Percentiles rank a stretch among this genome's conserved stretches.
Conservation (phyloP, 2,113 vertebrate genomes). For the Nycticorax nycticorax region DNA sequence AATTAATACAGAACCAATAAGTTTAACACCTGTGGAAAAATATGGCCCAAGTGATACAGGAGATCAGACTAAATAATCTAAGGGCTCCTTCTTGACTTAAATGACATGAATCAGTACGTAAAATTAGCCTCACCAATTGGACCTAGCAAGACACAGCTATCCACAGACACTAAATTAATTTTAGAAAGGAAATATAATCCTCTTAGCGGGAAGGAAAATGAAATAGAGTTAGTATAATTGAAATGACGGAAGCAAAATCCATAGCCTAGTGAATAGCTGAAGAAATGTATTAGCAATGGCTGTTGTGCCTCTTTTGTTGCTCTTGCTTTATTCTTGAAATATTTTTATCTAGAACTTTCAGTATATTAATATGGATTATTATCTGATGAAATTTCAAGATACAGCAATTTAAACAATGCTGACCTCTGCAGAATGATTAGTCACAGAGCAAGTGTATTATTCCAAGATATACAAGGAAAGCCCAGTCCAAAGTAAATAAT, state of each 20-base stretch:
- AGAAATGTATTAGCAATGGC: not conserved
- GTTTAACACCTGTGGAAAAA: not conserved
- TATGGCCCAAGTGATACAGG: not conserved
- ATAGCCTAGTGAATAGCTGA: not conserved
- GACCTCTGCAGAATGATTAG: not conserved
- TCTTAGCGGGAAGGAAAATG: not conserved
- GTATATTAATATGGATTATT: not conserved
- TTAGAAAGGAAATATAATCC: not conserved
- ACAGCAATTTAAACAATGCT: not conserved
- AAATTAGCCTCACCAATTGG: not conserved
- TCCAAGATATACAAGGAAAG: not conserved
- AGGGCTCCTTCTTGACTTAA: not conserved
- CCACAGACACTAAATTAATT: not conserved
- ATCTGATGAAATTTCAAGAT: not conserved
- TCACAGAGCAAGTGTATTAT: not conserved
- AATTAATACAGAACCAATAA: not conserved
- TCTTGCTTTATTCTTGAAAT: not conserved
- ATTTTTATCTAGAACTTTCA: not conserved
- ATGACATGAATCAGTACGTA: not conserved
- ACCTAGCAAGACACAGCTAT: not conserved
- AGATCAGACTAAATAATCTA: not conserved
- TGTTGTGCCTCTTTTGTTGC: not conserved
- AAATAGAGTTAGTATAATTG: not conserved
- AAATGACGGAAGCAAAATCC: constrained; percentile 1
- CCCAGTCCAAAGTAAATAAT: not conserved